phyloP scores from a whole-genome alignment of 1,140 invertebrate genomes.

The Babylonia areolata region DNA sequence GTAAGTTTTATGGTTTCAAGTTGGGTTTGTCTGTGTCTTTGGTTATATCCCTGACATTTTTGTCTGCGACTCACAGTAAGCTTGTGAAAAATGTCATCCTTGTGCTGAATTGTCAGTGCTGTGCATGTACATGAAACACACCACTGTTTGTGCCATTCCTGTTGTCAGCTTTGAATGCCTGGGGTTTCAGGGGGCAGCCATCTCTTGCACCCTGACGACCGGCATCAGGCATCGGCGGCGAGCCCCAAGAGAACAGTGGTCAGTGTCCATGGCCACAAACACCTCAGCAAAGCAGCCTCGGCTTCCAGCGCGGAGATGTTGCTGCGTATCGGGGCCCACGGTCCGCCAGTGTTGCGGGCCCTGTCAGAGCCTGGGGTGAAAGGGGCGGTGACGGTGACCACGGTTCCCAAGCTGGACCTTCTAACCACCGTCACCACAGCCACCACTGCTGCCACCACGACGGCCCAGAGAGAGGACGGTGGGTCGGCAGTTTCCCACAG shows the following conservation, averaged over 20 bases:
- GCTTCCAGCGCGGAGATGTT: not conserved
- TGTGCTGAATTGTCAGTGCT: too few species aligned
- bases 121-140: too few species aligned
- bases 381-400: not conserved
- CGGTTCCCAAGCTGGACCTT: constrained; percentile 22
- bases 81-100: too few species aligned
- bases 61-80: too few species aligned
- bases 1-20: too few species aligned
- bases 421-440: not conserved
- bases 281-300: constrained; percentile 32
- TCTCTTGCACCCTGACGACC: not conserved
- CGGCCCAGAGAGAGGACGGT: not conserved
- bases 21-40: too few species aligned
- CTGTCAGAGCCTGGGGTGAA: constrained; percentile 38
- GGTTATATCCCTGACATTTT: too few species aligned
- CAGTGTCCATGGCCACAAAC: constrained; percentile 2
- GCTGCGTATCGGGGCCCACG: not conserved
- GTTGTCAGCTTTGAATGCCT: too few species aligned
- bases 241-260: not conserved
- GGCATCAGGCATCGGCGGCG: not conserved
- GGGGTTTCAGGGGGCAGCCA: constrained; percentile 15
- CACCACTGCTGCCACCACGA: not conserved
- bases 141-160: too few species aligned
- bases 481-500: not conserved
- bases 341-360: constrained; percentile 43